phyloP scores from a whole-genome alignment of 2,888 invertebrate species.

The Leptothorax acervorum region DNA sequence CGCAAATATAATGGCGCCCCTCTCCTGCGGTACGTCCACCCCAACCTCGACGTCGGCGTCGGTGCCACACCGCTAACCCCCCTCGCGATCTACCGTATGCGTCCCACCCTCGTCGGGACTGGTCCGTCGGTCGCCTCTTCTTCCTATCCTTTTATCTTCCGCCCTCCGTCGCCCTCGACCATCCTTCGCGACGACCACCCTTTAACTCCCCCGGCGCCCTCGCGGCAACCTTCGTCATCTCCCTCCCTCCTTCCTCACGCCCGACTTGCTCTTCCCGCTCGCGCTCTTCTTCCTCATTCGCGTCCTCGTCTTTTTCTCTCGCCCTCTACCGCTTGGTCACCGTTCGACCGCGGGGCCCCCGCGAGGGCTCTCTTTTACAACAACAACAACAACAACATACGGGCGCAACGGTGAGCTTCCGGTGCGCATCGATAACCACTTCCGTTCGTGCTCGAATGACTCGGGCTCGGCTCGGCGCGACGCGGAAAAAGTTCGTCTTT shows the following conservation, averaged over 20 bases:
- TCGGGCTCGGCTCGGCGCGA: conserved; percentile 41
- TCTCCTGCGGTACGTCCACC: conserved; percentile 76
- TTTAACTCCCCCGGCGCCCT: conserved; percentile 9
- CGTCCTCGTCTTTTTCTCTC: conserved; percentile 31
- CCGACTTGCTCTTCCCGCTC: conserved; percentile 47
- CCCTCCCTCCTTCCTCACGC: conserved; percentile 8
- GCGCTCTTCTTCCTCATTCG: conserved; percentile 22
- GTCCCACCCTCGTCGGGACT: conserved; percentile 63
- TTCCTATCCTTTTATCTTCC: conserved; percentile 69
- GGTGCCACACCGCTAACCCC: conserved; percentile 57
- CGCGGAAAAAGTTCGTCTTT: conserved; percentile 27
- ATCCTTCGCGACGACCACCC: conserved; percentile 36
- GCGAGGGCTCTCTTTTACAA: conserved; percentile 53
- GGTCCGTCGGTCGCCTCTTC: conserved; percentile 64
- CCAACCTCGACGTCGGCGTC: conserved; percentile 69
- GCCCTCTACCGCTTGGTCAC: not conserved
- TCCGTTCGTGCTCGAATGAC: conserved; percentile 70
- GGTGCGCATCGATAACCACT: conserved; percentile 74
- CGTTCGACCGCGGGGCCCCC: conserved; percentile 55
- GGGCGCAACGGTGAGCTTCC: conserved; percentile 62
- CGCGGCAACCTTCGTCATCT: conserved; percentile 11
- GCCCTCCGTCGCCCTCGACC: conserved; percentile 56
- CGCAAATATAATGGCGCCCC: conserved; percentile 85
- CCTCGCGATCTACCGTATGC: conserved; percentile 64
- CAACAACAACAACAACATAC: conserved; percentile 36